phyloP scores from a whole-genome alignment of 2,113 vertebrate species.

The Polyodon spathula region DNA sequence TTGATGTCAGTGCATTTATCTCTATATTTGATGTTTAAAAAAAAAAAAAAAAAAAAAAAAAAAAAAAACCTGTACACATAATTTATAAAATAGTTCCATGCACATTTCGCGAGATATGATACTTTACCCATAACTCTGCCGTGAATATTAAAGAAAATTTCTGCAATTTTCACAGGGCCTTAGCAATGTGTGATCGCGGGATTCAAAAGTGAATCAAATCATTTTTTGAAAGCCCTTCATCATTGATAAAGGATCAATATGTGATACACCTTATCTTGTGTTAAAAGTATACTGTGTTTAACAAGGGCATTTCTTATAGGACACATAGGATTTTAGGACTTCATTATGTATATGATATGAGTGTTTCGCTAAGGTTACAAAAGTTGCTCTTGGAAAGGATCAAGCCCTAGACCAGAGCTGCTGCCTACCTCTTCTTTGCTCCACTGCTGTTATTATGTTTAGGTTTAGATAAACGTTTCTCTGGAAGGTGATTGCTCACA shows the following conservation, averaged over 20 bases:
- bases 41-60: no score
- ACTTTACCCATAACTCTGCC: no score
- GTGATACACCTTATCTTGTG: constrained; percentile 29
- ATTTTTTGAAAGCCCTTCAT: no score
- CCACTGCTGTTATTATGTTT: constrained; percentile 71
- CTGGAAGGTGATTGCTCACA: constrained; percentile 63
- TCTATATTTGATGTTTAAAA: no score
- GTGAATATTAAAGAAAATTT: no score
- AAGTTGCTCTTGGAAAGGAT: constrained; percentile 74
- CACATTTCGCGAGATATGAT: no score
- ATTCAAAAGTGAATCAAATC: no score
- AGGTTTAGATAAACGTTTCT: constrained; percentile 75
- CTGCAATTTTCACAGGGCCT: no score
- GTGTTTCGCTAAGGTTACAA: constrained; percentile 58
- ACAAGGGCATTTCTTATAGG: constrained; percentile 52
- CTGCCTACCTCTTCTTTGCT: constrained; percentile 54
- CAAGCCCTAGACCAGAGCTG: constrained; percentile 52
- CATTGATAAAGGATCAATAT: constrained; percentile 22
- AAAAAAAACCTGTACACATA: no score
- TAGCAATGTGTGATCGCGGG: no score
- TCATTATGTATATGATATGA: constrained; percentile 42
- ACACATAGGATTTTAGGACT: constrained; percentile 53
- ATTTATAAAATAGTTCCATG: no score
- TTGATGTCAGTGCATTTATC: no score
- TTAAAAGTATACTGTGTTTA: constrained; percentile 35